These are phyloP conservation scores for Oligia fasciuncula DNA, from an alignment of 2,888 invertebrate species.

Conservation along the genomic window DNA sequence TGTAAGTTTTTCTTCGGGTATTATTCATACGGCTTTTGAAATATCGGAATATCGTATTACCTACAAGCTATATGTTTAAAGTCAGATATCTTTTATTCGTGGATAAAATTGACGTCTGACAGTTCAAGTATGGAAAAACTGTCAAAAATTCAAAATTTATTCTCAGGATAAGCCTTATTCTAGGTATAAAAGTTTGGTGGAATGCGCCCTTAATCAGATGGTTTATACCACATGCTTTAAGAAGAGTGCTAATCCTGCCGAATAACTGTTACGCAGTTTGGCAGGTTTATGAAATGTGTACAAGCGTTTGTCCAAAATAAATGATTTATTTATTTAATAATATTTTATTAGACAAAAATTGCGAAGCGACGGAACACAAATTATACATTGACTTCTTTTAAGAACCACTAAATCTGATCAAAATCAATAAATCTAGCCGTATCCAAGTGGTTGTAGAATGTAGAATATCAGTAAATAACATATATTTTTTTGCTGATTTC, in stretches of 20 bases:
- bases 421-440: background rate
- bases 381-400: background rate
- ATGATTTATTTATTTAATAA: too few relatives aligned
- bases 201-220: background rate
- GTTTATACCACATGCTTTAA: background rate
- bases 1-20: too few relatives aligned
- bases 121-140: too few relatives aligned
- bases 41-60: too few relatives aligned
- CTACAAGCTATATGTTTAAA: too few relatives aligned
- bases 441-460: background rate
- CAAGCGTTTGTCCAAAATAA: too few relatives aligned
- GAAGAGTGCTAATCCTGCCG: background rate
- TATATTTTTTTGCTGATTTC: slow-evolving; percentile 3
- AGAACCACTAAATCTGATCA: background rate
- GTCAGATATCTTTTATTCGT: too few relatives aligned
- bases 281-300: background rate
- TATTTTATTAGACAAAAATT: background rate
- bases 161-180: too few relatives aligned
- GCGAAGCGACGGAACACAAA: background rate
- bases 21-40: too few relatives aligned
- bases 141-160: too few relatives aligned
- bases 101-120: too few relatives aligned
- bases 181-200: too few relatives aligned
- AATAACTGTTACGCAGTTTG: background rate
- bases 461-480: background rate